Percentiles rank a stretch among this genome's conserved stretches.
Evolutionary conservation across 2,888 invertebrate species (phyloP).

Genomic region (Actias luna): DNA sequence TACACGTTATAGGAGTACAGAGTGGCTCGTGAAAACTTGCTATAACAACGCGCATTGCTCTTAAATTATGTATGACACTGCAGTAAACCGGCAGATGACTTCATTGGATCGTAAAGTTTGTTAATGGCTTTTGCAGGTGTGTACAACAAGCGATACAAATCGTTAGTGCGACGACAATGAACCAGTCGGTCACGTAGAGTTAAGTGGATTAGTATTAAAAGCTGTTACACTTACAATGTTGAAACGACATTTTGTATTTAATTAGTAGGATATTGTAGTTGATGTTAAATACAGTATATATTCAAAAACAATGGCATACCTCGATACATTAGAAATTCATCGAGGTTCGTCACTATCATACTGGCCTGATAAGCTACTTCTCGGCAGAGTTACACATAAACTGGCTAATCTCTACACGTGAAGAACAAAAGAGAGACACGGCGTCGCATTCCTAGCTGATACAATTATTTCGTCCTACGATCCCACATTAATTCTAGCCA

Average conservation of each 20-base stretch:
- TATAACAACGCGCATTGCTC: constrained; percentile 38
- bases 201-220: constrained; percentile 5
- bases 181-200: not conserved
- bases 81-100: constrained; percentile 54
- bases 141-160: constrained; percentile 22
- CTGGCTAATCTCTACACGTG: no score
- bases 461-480: no score
- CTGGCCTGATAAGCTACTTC: no score
- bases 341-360: no score
- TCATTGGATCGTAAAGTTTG: constrained; percentile 61
- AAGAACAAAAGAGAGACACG: no score
- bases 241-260: not conserved
- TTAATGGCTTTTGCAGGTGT: constrained; percentile 55
- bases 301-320: no score
- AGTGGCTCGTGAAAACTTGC: constrained; percentile 24
- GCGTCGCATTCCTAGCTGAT: no score
- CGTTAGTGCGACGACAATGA: not conserved
- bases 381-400: no score
- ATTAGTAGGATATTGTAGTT: not conserved
- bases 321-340: no score
- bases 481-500: no score
- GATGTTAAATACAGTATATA: no score
- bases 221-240: not conserved
- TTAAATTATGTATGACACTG: constrained; percentile 66
- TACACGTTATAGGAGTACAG: constrained; percentile 5